phyloP scores from a whole-genome alignment of 2,113 vertebrate species.

The Anhinga rufa region DNA sequence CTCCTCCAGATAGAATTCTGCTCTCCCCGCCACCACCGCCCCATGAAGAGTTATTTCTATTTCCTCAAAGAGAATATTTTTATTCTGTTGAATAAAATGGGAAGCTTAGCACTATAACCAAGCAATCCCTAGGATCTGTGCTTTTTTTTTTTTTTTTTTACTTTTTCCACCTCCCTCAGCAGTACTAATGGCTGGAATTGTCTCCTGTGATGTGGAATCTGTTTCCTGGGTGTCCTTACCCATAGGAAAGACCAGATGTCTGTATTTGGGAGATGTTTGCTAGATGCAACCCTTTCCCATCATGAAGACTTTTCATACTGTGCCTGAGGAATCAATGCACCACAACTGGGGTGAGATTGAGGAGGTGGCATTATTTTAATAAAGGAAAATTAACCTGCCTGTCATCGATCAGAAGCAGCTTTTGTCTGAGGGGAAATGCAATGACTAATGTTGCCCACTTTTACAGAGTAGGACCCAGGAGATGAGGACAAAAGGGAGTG shows the following conservation, averaged over 20 bases:
- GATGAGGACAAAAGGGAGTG: background rate
- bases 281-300: background rate
- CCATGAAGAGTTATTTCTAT: background rate
- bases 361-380: background rate
- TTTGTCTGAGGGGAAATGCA: background rate
- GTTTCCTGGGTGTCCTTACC: background rate
- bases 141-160: background rate
- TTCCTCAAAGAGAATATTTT: background rate
- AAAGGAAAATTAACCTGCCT: background rate
- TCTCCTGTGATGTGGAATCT: background rate
- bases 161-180: background rate
- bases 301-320: background rate
- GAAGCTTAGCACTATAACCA: background rate
- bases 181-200: background rate
- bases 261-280: background rate
- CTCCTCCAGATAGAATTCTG: background rate
- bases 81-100: background rate
- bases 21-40: fast-evolving
- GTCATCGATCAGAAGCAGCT: background rate
- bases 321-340: background rate
- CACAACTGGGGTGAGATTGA: background rate
- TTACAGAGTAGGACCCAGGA: background rate
- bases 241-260: background rate
- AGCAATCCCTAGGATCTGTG: background rate
- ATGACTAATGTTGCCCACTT: background rate